These are phyloP conservation scores for Centropus unirufus DNA, from an alignment of 2,113 vertebrate species.

Conservation along the genomic window DNA sequence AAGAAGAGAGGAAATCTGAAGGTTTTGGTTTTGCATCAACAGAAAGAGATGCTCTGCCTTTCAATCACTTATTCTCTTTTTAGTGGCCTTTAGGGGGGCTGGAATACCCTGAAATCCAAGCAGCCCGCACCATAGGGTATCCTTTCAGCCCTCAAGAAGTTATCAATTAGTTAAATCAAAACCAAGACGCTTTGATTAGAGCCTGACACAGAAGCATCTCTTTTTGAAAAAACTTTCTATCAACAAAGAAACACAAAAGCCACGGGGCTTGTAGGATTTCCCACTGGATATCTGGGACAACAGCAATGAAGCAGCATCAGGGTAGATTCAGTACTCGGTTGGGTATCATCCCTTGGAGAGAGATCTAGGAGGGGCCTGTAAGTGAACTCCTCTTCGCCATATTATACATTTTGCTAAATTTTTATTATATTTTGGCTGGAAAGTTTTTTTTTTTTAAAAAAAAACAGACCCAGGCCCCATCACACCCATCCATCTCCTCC, in stretches of 20 bases:
- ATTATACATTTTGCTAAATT: not conserved
- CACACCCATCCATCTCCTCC: not conserved
- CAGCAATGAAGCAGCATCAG: not conserved
- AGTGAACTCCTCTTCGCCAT: not conserved
- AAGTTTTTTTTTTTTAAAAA: not conserved
- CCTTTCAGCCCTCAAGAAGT: not conserved
- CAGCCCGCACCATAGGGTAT: not conserved
- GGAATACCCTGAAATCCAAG: not conserved
- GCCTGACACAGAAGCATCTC: not conserved
- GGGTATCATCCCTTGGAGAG: rapidly evolving
- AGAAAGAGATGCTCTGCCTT: not conserved
- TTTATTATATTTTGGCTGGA: not conserved
- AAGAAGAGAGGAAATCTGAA: not conserved
- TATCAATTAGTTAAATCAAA: not conserved
- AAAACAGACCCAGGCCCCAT: not conserved
- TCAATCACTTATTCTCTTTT: not conserved
- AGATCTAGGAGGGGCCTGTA: not conserved
- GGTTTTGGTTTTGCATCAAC: not conserved
- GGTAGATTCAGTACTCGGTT: not conserved
- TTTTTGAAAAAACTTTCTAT: not conserved
- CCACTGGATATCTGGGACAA: not conserved
- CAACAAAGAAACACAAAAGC: not conserved
- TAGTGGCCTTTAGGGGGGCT: not conserved
- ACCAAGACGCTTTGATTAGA: not conserved
- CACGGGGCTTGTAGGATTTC: rapidly evolving